Conservation (phyloP, 2,888 invertebrate genomes). For the Monochamus alternatus region DNA sequence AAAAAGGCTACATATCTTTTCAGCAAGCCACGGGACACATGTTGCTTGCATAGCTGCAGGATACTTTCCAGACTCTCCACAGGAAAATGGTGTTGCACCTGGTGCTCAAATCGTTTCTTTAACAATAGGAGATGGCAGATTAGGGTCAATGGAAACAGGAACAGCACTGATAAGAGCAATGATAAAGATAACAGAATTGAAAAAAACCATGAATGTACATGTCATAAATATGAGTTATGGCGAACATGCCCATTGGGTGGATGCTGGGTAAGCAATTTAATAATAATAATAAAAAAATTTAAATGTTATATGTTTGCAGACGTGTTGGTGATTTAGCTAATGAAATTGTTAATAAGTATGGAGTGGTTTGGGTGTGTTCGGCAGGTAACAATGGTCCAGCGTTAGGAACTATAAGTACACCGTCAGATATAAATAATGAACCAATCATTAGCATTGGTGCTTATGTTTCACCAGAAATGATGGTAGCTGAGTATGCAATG, state of each 20-base stretch:
- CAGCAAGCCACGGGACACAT: conserved; percentile 97
- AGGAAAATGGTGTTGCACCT: conserved; percentile 95
- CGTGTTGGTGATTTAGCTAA: conserved; percentile 89
- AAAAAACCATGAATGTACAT: conserved; percentile 78
- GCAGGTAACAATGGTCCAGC: conserved; percentile 97
- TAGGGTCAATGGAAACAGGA: conserved; percentile 98
- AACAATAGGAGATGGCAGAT: conserved; percentile 93
- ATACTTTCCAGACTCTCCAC: conserved; percentile 88
- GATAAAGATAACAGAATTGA: conserved; percentile 86
- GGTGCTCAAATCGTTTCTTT: conserved; percentile 95
- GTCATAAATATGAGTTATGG: conserved; percentile 99
- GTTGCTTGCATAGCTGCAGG: conserved; percentile 97
- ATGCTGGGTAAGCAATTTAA: conserved; percentile 82
- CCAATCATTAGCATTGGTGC: conserved; percentile 95
- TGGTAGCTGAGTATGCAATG: conserved; percentile 95
- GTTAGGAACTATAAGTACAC: conserved; percentile 92
- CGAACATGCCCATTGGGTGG: conserved; percentile 94
- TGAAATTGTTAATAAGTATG: conserved; percentile 92
- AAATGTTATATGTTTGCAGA: conserved; percentile 71
- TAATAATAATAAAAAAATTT: background rate
- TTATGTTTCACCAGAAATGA: conserved; percentile 98
- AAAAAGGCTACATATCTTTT: conserved; percentile 29
- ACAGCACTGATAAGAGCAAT: conserved; percentile 94
- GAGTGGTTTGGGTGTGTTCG: conserved; percentile 93
- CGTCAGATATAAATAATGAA: conserved; percentile 87